Percentiles rank a stretch among this genome's conserved stretches.
Evolutionary conservation across 2,888 invertebrate species (phyloP).

Genomic region (Tetrapedia diversipes): DNA sequence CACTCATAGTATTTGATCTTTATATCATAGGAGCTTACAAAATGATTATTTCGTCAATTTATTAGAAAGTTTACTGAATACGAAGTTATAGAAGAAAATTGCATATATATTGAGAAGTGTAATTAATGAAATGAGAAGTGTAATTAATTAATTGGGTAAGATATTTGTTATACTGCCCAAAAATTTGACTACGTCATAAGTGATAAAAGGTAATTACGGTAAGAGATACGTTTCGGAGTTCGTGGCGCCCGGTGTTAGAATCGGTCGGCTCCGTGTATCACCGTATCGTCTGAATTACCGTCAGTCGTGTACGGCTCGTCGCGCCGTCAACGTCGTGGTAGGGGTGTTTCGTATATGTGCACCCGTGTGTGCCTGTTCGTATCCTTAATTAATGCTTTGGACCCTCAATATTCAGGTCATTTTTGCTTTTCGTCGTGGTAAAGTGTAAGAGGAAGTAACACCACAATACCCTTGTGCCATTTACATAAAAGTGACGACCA

Average conservation of each 20-base stretch:
- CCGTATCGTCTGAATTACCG: constrained; percentile 67
- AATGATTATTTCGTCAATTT: background rate
- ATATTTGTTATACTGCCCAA: background rate
- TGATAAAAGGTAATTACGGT: constrained; percentile 35
- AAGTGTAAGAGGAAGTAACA: constrained; percentile 11
- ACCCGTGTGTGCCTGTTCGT: constrained; percentile 65
- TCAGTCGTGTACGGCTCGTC: constrained; percentile 79
- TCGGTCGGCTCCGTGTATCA: constrained; percentile 60
- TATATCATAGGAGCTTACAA: no score
- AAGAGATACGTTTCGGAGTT: constrained; percentile 54
- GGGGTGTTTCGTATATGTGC: constrained; percentile 41
- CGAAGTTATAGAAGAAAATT: background rate
- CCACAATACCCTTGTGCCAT: background rate
- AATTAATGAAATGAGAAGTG: background rate
- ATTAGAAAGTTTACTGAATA: background rate
- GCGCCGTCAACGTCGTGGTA: constrained; percentile 74
- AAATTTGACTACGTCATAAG: background rate
- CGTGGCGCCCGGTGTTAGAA: constrained; percentile 46
- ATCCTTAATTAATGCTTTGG: constrained; percentile 11
- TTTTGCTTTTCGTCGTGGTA: constrained; percentile 13
- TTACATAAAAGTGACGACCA: constrained; percentile 63
- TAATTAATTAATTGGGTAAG: background rate
- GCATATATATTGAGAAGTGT: background rate
- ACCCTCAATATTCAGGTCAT: background rate
- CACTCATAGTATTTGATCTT: no score